phyloP scores from a whole-genome alignment of 2,888 invertebrate genomes.

The Agrilus cyanescens region DNA sequence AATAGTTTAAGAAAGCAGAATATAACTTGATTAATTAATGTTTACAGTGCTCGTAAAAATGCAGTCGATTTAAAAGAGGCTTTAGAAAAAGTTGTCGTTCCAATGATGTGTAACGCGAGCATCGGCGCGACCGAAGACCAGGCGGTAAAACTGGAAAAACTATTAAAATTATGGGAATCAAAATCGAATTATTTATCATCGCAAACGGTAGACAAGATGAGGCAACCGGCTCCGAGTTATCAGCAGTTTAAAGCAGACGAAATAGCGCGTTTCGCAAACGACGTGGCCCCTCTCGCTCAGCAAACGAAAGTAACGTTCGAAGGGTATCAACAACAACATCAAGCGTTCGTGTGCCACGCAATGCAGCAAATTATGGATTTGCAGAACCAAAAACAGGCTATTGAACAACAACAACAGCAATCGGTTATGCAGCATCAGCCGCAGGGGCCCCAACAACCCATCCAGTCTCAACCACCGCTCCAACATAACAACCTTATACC shows the following conservation, averaged over 20 bases:
- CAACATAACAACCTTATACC: constrained; percentile 21
- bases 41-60: constrained; percentile 82
- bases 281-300: constrained; percentile 63
- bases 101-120: constrained; percentile 94
- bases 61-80: constrained; percentile 86
- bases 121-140: constrained; percentile 79
- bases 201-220: constrained; percentile 73
- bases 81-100: constrained; percentile 90
- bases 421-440: constrained; percentile 6
- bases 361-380: constrained; percentile 76
- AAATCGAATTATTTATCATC: constrained; percentile 82
- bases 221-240: constrained; percentile 78
- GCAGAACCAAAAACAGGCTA: constrained; percentile 63
- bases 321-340: constrained; percentile 72
- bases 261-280: constrained; percentile 63
- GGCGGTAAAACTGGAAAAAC: constrained; percentile 81
- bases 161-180: constrained; percentile 92
- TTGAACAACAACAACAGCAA: constrained; percentile 41
- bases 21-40: no score
- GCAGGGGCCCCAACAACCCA: constrained; percentile 7
- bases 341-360: constrained; percentile 87
- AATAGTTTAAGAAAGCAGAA: no score
- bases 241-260: constrained; percentile 79
- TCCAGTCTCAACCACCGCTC: constrained; percentile 10
- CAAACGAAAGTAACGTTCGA: constrained; percentile 77